A percentile compares a stretch with the other conserved stretches of the same genome.
Conservation (phyloP, 2,113 vertebrate genomes). For the Chlorodrepanis virens region DNA sequence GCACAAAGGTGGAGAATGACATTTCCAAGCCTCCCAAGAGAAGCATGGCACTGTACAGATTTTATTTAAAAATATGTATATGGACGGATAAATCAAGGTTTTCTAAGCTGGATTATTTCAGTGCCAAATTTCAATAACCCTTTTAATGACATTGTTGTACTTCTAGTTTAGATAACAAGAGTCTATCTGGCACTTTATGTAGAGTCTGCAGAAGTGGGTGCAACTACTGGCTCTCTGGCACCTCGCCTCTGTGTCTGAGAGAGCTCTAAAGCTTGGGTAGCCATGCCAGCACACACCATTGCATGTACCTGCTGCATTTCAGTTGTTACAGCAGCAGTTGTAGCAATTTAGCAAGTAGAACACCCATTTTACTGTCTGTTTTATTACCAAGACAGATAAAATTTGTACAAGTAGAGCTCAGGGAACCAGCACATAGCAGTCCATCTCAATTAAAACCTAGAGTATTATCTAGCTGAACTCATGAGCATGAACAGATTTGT, state of each 20-base stretch:
- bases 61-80: not conserved
- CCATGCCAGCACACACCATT: not conserved
- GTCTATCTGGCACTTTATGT: not conserved
- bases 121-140: not conserved
- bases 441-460: conserved; percentile 47
- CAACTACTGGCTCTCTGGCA: not conserved
- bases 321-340: not conserved
- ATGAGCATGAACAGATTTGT: conserved; percentile 55
- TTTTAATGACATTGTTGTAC: not conserved
- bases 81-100: not conserved
- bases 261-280: not conserved
- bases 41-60: not conserved
- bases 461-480: conserved; percentile 27
- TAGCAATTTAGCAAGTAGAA: not conserved
- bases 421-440: conserved; percentile 27
- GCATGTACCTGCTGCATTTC: not conserved
- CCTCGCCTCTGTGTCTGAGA: not conserved
- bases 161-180: not conserved
- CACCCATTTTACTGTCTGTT: conserved; percentile 9
- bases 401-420: conserved; percentile 47
- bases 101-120: not conserved
- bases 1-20: not conserved
- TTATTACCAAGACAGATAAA: conserved; percentile 53
- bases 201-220: not conserved
- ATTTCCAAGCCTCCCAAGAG: not conserved